A percentile compares a stretch with the other conserved stretches of the same genome.
These are phyloP conservation scores for Fundulus diaphanus DNA, from an alignment of 2,797 vertebrate genomes.

Conservation along the genomic window DNA sequence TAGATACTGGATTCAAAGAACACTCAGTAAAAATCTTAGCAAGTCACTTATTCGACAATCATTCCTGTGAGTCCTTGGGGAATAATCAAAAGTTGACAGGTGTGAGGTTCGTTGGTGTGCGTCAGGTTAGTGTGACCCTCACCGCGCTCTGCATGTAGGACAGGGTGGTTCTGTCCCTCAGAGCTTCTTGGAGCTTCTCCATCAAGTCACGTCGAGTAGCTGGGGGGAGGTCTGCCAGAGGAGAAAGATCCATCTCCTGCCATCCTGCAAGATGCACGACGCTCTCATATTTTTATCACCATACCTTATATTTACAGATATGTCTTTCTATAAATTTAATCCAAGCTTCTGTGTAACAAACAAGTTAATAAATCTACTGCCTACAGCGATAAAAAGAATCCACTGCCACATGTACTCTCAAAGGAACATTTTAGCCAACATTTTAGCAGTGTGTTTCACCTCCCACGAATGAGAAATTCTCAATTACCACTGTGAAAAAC, in stretches of 20 bases:
- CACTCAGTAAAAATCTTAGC: not conserved
- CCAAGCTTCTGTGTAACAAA: not conserved
- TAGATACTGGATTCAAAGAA: too few species aligned
- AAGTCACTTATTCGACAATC: not conserved
- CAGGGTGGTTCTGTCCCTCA: slow-evolving; percentile 75
- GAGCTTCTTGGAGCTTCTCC: slow-evolving; percentile 64
- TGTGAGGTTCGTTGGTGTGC: too few species aligned
- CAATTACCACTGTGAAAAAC: slow-evolving; percentile 42
- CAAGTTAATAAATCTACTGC: not conserved
- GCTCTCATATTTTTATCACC: too few species aligned
- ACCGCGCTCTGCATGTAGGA: slow-evolving; percentile 78
- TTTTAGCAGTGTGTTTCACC: not conserved
- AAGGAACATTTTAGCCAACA: not conserved
- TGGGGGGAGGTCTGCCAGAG: slow-evolving; percentile 74
- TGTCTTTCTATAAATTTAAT: not conserved
- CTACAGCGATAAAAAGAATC: not conserved
- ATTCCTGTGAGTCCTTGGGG: not conserved
- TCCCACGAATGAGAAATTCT: not conserved
- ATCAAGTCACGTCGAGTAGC: slow-evolving; percentile 66
- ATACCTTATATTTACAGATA: not conserved
- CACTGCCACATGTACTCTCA: not conserved
- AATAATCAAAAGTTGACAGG: not conserved
- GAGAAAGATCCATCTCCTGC: slow-evolving; percentile 69
- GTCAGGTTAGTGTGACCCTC: slow-evolving; percentile 52
- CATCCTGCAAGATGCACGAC: slow-evolving; percentile 70